These are phyloP conservation scores for Glyptemys insculpta DNA, from an alignment of 2,797 vertebrate genomes.

Conservation along the genomic window DNA sequence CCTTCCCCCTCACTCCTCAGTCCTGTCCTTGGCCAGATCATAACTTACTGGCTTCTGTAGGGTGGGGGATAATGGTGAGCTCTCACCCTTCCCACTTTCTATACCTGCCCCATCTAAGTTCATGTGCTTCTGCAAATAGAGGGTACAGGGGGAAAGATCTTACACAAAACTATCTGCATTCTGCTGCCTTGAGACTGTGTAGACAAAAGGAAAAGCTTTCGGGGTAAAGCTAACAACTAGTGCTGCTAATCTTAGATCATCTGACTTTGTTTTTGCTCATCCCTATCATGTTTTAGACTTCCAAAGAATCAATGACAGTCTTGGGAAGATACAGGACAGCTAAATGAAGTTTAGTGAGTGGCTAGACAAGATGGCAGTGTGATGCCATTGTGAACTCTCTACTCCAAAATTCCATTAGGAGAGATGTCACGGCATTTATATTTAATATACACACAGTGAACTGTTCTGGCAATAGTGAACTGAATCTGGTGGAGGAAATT, in stretches of 20 bases:
- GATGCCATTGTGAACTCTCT: not conserved
- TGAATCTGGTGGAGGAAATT: not conserved
- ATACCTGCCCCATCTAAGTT: not conserved
- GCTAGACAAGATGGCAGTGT: not conserved
- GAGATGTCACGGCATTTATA: not conserved
- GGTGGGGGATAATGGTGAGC: not conserved
- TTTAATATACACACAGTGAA: rapidly evolving
- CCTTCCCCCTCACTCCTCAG: rapidly evolving
- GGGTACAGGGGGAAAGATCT: rapidly evolving
- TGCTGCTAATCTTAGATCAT: not conserved
- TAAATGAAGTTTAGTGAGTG: rapidly evolving
- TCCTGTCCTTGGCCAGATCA: rapidly evolving
- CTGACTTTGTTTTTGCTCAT: not conserved
- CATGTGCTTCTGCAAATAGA: rapidly evolving
- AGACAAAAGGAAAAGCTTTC: not conserved
- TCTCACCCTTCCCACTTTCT: rapidly evolving
- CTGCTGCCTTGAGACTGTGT: not conserved
- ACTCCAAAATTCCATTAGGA: conserved; percentile 7
- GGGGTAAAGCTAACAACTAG: rapidly evolving
- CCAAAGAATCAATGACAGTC: rapidly evolving
- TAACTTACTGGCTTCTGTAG: rapidly evolving
- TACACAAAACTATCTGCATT: rapidly evolving
- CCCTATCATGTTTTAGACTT: not conserved
- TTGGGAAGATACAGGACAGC: rapidly evolving
- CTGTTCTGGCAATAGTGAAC: not conserved